phyloP scores from a whole-genome alignment of 2,888 invertebrate species.

The Callyntrura sp. region DNA sequence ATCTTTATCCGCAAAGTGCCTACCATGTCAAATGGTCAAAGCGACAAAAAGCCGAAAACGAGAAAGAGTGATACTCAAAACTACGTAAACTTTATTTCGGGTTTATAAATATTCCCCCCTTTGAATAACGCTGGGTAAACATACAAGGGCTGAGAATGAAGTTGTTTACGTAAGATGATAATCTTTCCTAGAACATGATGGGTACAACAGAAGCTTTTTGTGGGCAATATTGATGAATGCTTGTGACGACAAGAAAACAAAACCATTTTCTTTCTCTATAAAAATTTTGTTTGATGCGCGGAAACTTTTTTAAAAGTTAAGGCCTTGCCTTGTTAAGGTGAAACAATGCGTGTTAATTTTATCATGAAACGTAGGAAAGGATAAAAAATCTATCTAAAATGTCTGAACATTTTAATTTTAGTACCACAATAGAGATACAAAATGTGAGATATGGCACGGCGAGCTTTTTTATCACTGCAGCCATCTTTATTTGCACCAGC shows the following conservation, averaged over 20 bases:
- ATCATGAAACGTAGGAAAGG: neutral
- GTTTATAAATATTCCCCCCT: neutral
- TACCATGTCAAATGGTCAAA: neutral
- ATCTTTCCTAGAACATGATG: slow-evolving; percentile 50
- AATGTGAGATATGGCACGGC: slow-evolving; percentile 36
- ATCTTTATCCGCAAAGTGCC: slow-evolving; percentile 4
- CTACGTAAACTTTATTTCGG: neutral
- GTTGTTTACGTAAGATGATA: slow-evolving; percentile 39
- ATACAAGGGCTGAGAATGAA: neutral
- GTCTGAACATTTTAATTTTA: neutral
- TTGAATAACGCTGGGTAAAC: neutral
- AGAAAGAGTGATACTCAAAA: neutral
- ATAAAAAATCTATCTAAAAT: slow-evolving; percentile 24
- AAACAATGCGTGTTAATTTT: slow-evolving; percentile 61
- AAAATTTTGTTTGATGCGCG: neutral
- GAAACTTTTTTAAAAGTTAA: neutral
- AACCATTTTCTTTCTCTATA: neutral
- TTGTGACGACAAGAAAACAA: slow-evolving; percentile 61
- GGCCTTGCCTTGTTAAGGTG: slow-evolving; percentile 23
- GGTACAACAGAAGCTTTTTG: neutral
- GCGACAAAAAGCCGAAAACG: neutral
- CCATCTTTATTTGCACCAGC: slow-evolving; percentile 77
- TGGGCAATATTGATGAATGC: slow-evolving; percentile 62
- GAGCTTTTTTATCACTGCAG: slow-evolving; percentile 57
- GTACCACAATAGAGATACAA: slow-evolving; percentile 12